These are phyloP conservation scores for Polia nebulosa DNA, from an alignment of 2,888 invertebrate species.

Conservation along the genomic window DNA sequence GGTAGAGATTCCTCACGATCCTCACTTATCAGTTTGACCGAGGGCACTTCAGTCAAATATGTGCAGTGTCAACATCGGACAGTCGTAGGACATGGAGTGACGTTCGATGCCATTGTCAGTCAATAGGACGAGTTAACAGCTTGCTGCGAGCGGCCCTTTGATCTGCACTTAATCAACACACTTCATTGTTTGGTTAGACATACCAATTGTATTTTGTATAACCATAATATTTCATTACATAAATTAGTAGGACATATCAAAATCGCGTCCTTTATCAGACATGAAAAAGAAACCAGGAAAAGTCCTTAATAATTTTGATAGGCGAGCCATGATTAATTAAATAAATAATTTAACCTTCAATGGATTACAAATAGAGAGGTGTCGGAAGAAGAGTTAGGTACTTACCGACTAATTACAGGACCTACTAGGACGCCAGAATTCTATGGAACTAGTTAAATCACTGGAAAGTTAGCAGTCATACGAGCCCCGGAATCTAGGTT, in stretches of 20 bases:
- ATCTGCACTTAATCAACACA: slow-evolving; percentile 57
- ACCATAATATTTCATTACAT: too few relatives aligned
- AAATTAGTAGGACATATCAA: background rate
- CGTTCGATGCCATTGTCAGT: slow-evolving; percentile 54
- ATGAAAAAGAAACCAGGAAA: background rate
- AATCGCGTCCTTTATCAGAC: background rate
- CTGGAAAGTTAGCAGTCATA: slow-evolving; percentile 47
- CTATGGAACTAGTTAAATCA: slow-evolving; percentile 37
- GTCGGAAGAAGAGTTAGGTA: slow-evolving; percentile 25
- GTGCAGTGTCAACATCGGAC: slow-evolving; percentile 52
- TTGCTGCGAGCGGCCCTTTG: slow-evolving; percentile 60
- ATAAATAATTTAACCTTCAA: slow-evolving; percentile 4
- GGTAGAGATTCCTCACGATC: slow-evolving; percentile 41
- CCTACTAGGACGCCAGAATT: slow-evolving; percentile 35
- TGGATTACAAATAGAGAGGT: slow-evolving; percentile 18
- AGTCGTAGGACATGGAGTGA: slow-evolving; percentile 50
- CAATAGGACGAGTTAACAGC: slow-evolving; percentile 57
- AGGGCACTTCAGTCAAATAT: slow-evolving; percentile 52
- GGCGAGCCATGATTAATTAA: background rate
- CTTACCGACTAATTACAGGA: slow-evolving; percentile 27
- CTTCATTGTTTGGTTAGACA: slow-evolving; percentile 38
- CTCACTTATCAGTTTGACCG: slow-evolving; percentile 46
- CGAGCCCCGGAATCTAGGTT: slow-evolving; percentile 43
- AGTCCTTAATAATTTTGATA: background rate
- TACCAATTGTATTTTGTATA: slow-evolving; percentile 21